phyloP scores from a whole-genome alignment of 2,797 vertebrate species.

The Schizothorax lantsangensis region DNA sequence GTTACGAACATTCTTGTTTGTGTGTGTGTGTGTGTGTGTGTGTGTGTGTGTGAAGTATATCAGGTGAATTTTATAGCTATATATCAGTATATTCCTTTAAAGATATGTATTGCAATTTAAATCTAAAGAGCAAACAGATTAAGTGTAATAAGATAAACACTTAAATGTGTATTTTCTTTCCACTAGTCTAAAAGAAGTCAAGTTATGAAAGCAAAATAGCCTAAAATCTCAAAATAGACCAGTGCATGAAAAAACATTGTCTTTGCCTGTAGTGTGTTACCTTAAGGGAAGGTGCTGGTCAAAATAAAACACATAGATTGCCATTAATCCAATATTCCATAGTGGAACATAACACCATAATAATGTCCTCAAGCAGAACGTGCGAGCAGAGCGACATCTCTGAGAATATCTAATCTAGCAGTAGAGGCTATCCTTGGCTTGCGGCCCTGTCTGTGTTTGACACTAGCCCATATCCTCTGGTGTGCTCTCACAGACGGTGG shows the following conservation, averaged over 20 bases:
- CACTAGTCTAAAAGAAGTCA: neutral
- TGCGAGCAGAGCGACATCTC: slow-evolving; percentile 10
- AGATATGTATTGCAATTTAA: neutral
- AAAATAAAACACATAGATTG: neutral
- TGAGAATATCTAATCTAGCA: slow-evolving; percentile 14
- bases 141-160: neutral
- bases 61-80: no score
- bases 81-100: no score
- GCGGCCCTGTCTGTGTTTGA: neutral
- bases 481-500: slow-evolving; percentile 29
- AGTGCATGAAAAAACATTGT: neutral
- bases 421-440: slow-evolving; percentile 25
- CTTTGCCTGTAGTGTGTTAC: neutral
- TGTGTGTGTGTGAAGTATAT: no score
- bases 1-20: neutral
- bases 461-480: neutral
- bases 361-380: neutral
- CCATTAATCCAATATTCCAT: slow-evolving; percentile 2
- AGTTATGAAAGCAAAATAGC: neutral
- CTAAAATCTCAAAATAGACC: neutral
- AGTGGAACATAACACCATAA: neutral
- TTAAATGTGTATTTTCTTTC: neutral
- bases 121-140: neutral
- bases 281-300: neutral
- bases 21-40: no score